Conservation (phyloP, 1,140 invertebrate species). For the Mamestra configurata region DNA sequence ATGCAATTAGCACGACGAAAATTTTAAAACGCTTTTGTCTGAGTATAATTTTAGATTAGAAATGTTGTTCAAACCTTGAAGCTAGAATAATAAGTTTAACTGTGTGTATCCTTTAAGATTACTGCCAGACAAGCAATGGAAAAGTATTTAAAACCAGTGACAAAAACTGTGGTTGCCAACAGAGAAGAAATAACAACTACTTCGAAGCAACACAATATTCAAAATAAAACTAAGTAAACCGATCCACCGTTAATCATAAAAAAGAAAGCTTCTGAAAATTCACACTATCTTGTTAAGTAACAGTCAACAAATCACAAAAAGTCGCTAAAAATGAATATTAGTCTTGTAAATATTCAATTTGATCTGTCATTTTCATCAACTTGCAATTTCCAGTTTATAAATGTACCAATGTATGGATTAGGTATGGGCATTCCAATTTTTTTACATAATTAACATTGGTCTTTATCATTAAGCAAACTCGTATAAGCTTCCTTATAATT, state of each 20-base stretch:
- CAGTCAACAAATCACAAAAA: slow-evolving; percentile 3
- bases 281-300: slow-evolving; percentile 5
- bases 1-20: not conserved
- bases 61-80: too few relatives aligned
- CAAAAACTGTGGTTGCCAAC: too few relatives aligned
- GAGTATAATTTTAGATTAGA: not conserved
- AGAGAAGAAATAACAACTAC: too few relatives aligned
- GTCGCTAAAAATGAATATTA: slow-evolving; percentile 4
- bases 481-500: not conserved
- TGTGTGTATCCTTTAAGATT: too few relatives aligned
- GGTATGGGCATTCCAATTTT: not conserved
- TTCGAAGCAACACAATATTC: too few relatives aligned
- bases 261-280: slow-evolving; percentile 10
- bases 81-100: too few relatives aligned
- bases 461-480: not conserved
- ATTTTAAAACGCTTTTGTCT: not conserved
- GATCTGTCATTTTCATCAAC: not conserved
- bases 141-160: too few relatives aligned
- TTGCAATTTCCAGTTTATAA: too few relatives aligned
- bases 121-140: too few relatives aligned
- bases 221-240: not conserved
- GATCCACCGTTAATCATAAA: not conserved
- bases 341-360: not conserved
- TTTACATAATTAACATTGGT: not conserved
- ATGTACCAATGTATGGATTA: too few relatives aligned